Percentiles rank a stretch among this genome's conserved stretches.
Conservation (phyloP, 2,888 invertebrate species). For the Dascillus cervinus region DNA sequence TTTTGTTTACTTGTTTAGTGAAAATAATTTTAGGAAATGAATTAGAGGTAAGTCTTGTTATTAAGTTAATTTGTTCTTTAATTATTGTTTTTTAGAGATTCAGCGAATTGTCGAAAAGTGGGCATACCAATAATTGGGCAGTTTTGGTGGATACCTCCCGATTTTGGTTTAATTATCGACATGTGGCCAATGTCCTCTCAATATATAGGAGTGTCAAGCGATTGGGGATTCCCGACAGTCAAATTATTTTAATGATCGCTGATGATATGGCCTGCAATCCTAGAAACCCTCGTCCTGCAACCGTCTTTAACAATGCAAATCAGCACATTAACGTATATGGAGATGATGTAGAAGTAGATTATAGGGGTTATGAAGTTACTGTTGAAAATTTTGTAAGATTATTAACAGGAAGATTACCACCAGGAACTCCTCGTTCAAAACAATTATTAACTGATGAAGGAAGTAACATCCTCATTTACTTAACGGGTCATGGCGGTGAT, state of each 20-base stretch:
- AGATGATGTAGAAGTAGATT: conserved; percentile 98
- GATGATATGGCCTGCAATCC: conserved; percentile 99
- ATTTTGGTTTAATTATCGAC: conserved; percentile 99
- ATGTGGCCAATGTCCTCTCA: conserved; percentile 97
- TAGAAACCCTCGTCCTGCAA: conserved; percentile 93
- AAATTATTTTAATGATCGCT: conserved; percentile 98
- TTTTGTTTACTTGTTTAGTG: too few species aligned
- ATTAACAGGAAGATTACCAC: conserved; percentile 85
- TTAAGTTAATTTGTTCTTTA: too few species aligned
- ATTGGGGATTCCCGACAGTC: conserved; percentile 96
- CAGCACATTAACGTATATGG: conserved; percentile 99
- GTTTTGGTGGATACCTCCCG: conserved; percentile 96
- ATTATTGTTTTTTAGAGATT: too few species aligned
- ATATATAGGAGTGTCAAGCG: conserved; percentile 97
- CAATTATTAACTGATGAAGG: conserved; percentile 92
- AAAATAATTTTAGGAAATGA: too few species aligned
- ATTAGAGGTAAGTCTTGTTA: too few species aligned
- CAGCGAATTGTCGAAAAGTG: conserved; percentile 55
- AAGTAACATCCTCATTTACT: conserved; percentile 92
- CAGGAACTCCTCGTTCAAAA: conserved; percentile 91
- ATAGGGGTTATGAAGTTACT: conserved; percentile 91
- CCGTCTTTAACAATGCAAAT: conserved; percentile 96
- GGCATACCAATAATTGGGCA: conserved; percentile 99
- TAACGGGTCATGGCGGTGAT: conserved; percentile 97
- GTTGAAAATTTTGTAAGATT: conserved; percentile 98